phyloP scores from a whole-genome alignment of 1,140 invertebrate species.

The Achatina immaculata region DNA sequence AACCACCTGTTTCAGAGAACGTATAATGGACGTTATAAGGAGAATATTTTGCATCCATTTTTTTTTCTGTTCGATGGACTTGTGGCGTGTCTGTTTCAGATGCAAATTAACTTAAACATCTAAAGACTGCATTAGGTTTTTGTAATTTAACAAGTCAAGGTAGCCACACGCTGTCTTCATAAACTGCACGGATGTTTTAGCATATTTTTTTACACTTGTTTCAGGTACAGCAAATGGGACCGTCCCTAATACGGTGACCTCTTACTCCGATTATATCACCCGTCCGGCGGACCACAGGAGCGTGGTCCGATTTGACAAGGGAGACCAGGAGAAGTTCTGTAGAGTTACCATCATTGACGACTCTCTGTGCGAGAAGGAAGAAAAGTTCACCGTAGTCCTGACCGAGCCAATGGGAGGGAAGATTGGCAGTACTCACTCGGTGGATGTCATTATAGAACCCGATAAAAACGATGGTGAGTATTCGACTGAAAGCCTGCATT shows the following conservation, averaged over 20 bases:
- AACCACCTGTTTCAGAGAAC: too few species aligned
- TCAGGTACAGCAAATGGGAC: conserved; percentile 69
- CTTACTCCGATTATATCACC: conserved; percentile 70
- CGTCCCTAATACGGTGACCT: conserved; percentile 59
- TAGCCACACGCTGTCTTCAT: too few species aligned
- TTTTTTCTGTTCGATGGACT: too few species aligned
- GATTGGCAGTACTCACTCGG: conserved; percentile 57
- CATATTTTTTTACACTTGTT: too few species aligned
- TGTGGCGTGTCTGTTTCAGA: too few species aligned
- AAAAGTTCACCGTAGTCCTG: conserved; percentile 68
- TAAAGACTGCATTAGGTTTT: too few species aligned
- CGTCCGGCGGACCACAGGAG: conserved; percentile 65
- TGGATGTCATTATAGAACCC: conserved; percentile 65
- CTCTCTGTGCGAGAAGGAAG: conserved; percentile 69
- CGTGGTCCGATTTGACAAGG: conserved; percentile 67
- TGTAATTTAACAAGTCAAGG: too few species aligned
- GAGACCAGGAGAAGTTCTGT: conserved; percentile 65
- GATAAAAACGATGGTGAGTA: conserved; percentile 69
- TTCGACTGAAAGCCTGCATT: too few species aligned
- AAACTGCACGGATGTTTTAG: too few species aligned
- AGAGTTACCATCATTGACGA: conserved; percentile 71
- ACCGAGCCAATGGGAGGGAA: conserved; percentile 66
- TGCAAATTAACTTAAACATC: too few species aligned
- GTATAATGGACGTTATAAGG: too few species aligned
- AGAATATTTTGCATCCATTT: too few species aligned